phyloP scores from a whole-genome alignment of 1,140 invertebrate genomes.

The Ylistrum balloti region DNA sequence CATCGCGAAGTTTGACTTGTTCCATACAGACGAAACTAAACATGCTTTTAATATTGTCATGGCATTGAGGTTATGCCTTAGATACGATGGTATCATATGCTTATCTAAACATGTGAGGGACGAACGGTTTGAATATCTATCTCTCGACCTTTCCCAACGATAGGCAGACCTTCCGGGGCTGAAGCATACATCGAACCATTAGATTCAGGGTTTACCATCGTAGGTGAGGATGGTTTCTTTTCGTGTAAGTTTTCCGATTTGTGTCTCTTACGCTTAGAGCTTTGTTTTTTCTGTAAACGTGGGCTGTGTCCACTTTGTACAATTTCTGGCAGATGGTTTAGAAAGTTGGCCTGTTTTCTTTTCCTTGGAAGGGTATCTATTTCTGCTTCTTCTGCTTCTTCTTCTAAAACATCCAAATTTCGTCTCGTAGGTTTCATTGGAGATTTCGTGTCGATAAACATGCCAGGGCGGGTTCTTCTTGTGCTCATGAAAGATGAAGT shows the following conservation, averaged over 20 bases:
- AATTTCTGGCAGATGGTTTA: conserved; percentile 44
- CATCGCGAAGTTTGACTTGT: too few relatives aligned
- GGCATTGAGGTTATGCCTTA: too few relatives aligned
- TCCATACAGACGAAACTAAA: too few relatives aligned
- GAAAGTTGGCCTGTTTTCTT: neutral
- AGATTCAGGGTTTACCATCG: neutral
- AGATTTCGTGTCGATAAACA: neutral
- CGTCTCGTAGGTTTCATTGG: neutral
- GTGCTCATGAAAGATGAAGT: neutral
- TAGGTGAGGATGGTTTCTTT: conserved; percentile 41
- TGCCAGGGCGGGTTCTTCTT: neutral
- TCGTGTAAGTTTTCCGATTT: conserved; percentile 59
- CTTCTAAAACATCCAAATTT: neutral
- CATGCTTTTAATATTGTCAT: too few relatives aligned
- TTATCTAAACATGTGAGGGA: neutral
- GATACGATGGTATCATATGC: too few relatives aligned
- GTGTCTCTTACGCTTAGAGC: conserved; percentile 45
- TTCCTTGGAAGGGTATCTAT: neutral
- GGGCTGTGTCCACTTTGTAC: conserved; percentile 45
- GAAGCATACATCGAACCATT: neutral
- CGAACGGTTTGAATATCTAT: neutral
- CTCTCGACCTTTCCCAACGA: neutral
- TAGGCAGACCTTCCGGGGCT: neutral
- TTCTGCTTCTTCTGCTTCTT: conserved; percentile 43
- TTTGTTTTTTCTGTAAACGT: neutral